Evolutionary conservation across 2,113 vertebrate species (phyloP).

Genomic region (Xenopus borealis): DNA sequence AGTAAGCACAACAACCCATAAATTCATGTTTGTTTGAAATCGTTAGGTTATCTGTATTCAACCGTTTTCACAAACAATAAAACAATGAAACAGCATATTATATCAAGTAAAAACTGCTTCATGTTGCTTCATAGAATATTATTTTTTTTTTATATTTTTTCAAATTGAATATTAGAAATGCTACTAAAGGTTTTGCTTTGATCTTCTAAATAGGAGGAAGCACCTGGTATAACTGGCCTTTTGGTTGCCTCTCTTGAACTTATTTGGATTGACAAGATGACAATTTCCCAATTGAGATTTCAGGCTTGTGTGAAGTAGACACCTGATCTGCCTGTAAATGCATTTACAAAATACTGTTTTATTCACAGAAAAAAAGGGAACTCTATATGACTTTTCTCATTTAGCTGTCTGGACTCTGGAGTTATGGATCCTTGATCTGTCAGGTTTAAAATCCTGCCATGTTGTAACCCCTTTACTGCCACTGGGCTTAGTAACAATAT

Average conservation of each 20-base stretch:
- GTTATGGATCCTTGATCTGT: slow-evolving; percentile 67
- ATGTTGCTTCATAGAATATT: neutral
- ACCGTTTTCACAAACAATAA: too few relatives aligned
- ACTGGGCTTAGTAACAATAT: slow-evolving; percentile 2
- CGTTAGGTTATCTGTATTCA: too few relatives aligned
- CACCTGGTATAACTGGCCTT: slow-evolving; percentile 33
- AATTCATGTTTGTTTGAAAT: too few relatives aligned
- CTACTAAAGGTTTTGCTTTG: slow-evolving; percentile 33
- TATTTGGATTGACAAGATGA: slow-evolving; percentile 51
- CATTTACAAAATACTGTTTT: slow-evolving; percentile 56
- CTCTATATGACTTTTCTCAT: slow-evolving; percentile 64
- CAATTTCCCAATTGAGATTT: slow-evolving; percentile 55
- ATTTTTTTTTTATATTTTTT: neutral
- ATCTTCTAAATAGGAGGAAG: slow-evolving; percentile 32
- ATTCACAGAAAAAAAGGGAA: slow-evolving; percentile 62
- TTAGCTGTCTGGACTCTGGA: slow-evolving; percentile 65
- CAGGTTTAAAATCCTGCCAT: slow-evolving; percentile 71
- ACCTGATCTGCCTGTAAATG: slow-evolving; percentile 64
- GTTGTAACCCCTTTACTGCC: slow-evolving; percentile 49
- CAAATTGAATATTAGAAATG: neutral
- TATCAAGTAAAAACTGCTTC: neutral
- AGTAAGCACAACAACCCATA: too few relatives aligned
- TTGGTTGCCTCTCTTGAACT: slow-evolving; percentile 46
- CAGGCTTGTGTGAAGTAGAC: slow-evolving; percentile 49
- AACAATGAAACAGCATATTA: too few relatives aligned